These are phyloP conservation scores for Tetranychus urticae DNA, from an alignment of 1,140 invertebrate genomes.

Conservation along the genomic window DNA sequence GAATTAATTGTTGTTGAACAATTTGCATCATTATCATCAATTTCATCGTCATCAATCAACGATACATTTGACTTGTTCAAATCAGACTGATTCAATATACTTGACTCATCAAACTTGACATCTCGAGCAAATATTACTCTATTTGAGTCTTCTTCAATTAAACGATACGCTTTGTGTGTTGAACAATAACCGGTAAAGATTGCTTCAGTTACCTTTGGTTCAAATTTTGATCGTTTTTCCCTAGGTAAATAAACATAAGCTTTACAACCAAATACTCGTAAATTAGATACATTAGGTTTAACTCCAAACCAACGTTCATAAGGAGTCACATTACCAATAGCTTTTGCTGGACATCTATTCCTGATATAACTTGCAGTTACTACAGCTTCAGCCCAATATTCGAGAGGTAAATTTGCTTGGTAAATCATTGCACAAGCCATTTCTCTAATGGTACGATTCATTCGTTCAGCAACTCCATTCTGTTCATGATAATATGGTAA, in stretches of 20 bases:
- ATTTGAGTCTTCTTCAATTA: neutral
- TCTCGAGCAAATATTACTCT: neutral
- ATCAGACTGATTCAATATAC: too few relatives aligned
- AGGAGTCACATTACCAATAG: neutral
- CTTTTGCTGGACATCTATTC: neutral
- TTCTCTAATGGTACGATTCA: conserved; percentile 18
- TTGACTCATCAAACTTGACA: too few relatives aligned
- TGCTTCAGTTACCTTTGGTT: conserved; percentile 2
- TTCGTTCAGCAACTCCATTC: conserved; percentile 20
- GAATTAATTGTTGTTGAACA: too few relatives aligned
- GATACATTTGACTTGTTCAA: too few relatives aligned
- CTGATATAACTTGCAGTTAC: neutral
- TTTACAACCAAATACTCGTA: conserved; percentile 5
- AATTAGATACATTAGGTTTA: neutral
- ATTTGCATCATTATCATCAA: too few relatives aligned
- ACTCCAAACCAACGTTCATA: conserved; percentile 12
- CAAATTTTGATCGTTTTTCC: conserved; percentile 2
- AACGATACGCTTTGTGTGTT: neutral
- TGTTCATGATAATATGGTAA: conserved; percentile 19
- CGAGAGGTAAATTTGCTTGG: neutral
- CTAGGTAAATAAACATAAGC: conserved; percentile 4
- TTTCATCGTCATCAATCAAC: too few relatives aligned
- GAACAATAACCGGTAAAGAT: conserved; percentile 4
- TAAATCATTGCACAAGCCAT: conserved; percentile 6
- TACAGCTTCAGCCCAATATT: neutral